Conservation (phyloP, 2,888 invertebrate genomes). For the Cyrtodaria siliqua region DNA sequence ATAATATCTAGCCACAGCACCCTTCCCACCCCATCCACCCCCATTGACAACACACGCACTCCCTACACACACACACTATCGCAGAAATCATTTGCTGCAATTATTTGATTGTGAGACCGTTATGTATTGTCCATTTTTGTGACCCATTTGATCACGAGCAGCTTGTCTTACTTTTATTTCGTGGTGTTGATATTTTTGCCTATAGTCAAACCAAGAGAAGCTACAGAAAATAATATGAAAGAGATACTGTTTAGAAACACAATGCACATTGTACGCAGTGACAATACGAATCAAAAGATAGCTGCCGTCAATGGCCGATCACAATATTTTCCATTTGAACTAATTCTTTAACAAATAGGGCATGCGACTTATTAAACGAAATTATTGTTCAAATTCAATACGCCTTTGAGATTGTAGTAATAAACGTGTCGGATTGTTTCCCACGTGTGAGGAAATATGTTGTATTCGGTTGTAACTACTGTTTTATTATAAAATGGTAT, state of each 20-base stretch:
- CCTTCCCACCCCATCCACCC: too few species aligned
- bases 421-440: conserved; percentile 12
- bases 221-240: conserved; percentile 1
- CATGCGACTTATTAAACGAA: conserved; percentile 31
- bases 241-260: conserved; percentile 9
- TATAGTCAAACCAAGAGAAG: too few species aligned
- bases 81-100: too few species aligned
- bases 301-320: background rate
- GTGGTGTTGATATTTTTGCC: too few species aligned
- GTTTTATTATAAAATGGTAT: conserved; percentile 6
- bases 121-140: too few species aligned
- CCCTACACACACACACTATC: too few species aligned
- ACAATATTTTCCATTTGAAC: background rate
- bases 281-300: conserved; percentile 31
- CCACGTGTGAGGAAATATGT: conserved; percentile 11
- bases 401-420: conserved; percentile 19
- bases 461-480: background rate
- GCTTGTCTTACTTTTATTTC: too few species aligned
- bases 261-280: conserved; percentile 33
- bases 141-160: too few species aligned
- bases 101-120: too few species aligned
- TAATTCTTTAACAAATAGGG: conserved; percentile 27
- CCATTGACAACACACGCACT: too few species aligned
- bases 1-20: too few species aligned
- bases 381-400: conserved; percentile 32